Evolutionary conservation across 2,113 vertebrate genomes (phyloP).

Genomic region (Heterochromis multidens): DNA sequence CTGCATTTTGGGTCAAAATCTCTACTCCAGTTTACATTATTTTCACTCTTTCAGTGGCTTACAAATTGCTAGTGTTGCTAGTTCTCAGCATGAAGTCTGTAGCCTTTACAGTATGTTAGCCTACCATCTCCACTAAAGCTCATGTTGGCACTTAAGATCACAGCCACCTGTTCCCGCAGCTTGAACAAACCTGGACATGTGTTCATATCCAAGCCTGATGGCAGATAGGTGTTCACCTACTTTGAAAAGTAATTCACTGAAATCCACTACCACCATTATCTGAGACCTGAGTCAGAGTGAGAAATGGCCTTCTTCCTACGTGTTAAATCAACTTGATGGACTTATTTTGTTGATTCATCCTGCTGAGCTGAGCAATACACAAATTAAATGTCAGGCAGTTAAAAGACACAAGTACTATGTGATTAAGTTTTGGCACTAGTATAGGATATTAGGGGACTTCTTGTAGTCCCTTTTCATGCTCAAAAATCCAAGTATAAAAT

Average conservation of each 20-base stretch:
- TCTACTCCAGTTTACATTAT: not conserved
- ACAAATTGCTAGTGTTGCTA: not conserved
- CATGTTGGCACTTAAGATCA: constrained; percentile 22
- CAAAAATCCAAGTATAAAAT: not conserved
- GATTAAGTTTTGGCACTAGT: not conserved
- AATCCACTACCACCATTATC: not conserved
- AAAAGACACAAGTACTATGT: not conserved
- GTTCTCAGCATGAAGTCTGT: not conserved
- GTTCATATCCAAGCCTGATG: constrained; percentile 18
- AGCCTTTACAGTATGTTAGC: not conserved
- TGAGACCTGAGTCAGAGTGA: not conserved
- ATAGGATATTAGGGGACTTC: not conserved
- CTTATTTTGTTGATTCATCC: not conserved
- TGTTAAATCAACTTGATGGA: constrained; percentile 1
- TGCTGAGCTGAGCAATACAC: constrained; percentile 6
- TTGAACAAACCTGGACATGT: constrained; percentile 46
- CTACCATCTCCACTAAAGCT: constrained; percentile 5
- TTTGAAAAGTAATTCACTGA: constrained; percentile 1
- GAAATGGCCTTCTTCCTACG: not conserved
- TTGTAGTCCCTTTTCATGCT: not conserved
- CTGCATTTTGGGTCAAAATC: too few relatives aligned
- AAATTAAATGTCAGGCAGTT: not conserved
- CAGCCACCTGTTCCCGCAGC: constrained; percentile 53
- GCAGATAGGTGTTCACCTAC: constrained; percentile 17
- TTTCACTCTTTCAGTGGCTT: not conserved